A percentile compares a stretch with the other conserved stretches of the same genome.
Conservation (phyloP, 2,888 invertebrate species). For the Caenorhabditis sp. region DNA sequence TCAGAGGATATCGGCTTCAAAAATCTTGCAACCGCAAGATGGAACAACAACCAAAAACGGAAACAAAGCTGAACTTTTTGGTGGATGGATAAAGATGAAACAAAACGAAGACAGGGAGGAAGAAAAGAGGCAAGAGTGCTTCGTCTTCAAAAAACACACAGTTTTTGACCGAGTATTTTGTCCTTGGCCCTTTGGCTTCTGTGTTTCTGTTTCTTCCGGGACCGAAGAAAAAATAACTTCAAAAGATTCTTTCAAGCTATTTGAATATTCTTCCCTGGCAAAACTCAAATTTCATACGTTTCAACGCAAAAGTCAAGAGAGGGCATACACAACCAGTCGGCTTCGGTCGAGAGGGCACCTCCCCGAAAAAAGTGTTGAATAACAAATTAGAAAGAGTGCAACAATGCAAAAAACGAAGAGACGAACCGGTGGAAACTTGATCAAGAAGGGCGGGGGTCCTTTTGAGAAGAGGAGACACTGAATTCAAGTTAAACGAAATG, state of each 20-base stretch:
- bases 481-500: constrained; percentile 50
- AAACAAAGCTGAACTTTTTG: constrained; percentile 18
- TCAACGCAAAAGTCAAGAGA: constrained; percentile 57
- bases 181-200: constrained; percentile 26
- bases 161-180: constrained; percentile 33
- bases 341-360: constrained; percentile 26
- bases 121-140: background rate
- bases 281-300: constrained; percentile 67
- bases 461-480: constrained; percentile 25
- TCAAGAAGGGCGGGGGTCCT: constrained; percentile 38
- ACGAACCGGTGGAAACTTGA: constrained; percentile 60
- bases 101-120: background rate
- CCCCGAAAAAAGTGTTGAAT: constrained; percentile 66
- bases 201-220: constrained; percentile 20
- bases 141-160: constrained; percentile 5
- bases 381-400: constrained; percentile 66
- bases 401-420: constrained; percentile 50
- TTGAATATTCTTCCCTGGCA: constrained; percentile 57
- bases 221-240: constrained; percentile 27
- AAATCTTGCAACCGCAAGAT: constrained; percentile 34
- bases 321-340: constrained; percentile 52
- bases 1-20: constrained; percentile 18
- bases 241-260: constrained; percentile 57
- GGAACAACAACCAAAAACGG: no score
- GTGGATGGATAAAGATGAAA: no score